Evolutionary conservation across 2,113 vertebrate genomes (phyloP), one percentile per base, ranked within the genome.

Genomic region (Ia io): DNA sequence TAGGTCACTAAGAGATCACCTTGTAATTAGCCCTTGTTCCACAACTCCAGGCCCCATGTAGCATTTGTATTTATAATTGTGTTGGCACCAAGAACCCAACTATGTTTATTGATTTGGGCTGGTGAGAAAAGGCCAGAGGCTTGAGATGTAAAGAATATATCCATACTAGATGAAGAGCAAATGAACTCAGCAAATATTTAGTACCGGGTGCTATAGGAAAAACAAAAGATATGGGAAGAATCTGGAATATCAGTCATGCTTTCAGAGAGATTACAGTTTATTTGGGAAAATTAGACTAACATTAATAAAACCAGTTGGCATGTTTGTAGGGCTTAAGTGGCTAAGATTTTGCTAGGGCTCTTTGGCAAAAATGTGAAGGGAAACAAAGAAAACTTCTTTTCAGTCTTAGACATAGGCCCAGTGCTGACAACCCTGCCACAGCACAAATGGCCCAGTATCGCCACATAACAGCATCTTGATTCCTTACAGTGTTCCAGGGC

Each of bases 391-490:
- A 56, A 59, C 14, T 13, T 12, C 0, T 11, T 59, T 73, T 61
- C 53, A 98, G 80, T 94, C 97, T 95, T 98, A 95, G 98, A 35
- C n/a, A 35, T 9, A 0, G 1, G 6, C 28, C n/a, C 5, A 3
- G 14, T 20, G 49, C 47, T 13, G 32, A 47, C 17, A 6, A 30
- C 18, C 13, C 83, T 28, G 37, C 22, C 9, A 32, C 23, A 6
- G 63, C 16, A 6, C 13, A 3, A 10, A 32, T 20, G 44, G 20
- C 37, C 5, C 17, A 7, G 16, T 22, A 44, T 69, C 28, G 12
- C 30, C 18, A 14, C 2, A 28, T 14, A 32, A 2, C 16, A 42
- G 14, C 2, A 0, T 59, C 44, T 44, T 3, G 3, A 30, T 20
- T 44, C 25, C 42, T 47, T 82, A 47, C 8, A 25, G 35, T 42